Conservation (phyloP, 2,113 vertebrate species). For the Vanacampus margaritifer region DNA sequence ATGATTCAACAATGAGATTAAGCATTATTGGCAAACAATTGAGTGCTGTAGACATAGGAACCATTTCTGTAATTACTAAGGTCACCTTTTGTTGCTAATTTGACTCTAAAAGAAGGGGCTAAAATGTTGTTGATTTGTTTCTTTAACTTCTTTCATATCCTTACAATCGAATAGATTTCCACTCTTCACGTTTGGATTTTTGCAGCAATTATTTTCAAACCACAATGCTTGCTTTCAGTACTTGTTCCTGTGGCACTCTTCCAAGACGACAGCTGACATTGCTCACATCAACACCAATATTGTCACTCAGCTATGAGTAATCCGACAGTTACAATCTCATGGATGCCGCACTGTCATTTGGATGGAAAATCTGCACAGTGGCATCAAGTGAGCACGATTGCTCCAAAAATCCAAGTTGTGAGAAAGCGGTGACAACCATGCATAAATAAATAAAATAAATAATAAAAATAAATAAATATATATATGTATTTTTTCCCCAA, state of each 20-base stretch:
- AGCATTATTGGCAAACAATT: conserved; percentile 31
- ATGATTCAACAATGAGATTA: conserved; percentile 42
- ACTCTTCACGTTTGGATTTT: background rate
- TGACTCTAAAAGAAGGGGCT: conserved; percentile 17
- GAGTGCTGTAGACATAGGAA: conserved; percentile 28
- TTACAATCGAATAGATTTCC: background rate
- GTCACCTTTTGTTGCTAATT: conserved; percentile 8
- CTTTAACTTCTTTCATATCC: background rate
- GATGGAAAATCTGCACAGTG: background rate
- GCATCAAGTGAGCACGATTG: background rate
- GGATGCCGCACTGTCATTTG: background rate
- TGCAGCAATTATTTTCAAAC: background rate
- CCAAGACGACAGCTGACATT: background rate
- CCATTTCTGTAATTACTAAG: conserved; percentile 25
- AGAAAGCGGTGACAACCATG: background rate
- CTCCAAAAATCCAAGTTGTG: background rate
- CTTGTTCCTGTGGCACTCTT: background rate
- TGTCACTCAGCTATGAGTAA: conserved; percentile 4
- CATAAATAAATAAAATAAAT: no score
- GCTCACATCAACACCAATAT: background rate
- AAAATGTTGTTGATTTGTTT: conserved; percentile 1
- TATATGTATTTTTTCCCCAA: no score
- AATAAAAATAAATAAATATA: no score
- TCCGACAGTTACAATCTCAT: background rate
- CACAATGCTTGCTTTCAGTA: background rate